Conservation (phyloP, 2,888 invertebrate genomes). For the Strigamia maritima region DNA sequence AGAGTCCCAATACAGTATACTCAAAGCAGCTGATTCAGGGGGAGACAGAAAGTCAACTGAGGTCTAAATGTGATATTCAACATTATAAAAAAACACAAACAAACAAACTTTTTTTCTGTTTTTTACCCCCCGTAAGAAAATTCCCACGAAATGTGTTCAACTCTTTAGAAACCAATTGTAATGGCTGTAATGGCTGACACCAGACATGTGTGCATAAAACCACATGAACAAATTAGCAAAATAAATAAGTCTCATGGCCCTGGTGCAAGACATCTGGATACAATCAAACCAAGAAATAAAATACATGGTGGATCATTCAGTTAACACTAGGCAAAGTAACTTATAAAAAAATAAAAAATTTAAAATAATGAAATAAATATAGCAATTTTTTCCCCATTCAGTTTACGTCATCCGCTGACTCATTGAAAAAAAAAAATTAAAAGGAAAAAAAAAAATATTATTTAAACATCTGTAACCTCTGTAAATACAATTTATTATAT, state of each 20-base stretch:
- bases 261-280: constrained; percentile 15
- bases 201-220: constrained; percentile 7
- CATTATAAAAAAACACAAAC: background rate
- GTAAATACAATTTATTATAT: background rate
- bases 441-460: background rate
- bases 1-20: constrained; percentile 19
- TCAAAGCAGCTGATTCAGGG: constrained; percentile 10
- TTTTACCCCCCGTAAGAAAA: background rate
- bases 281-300: constrained; percentile 19
- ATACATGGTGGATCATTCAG: background rate
- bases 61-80: constrained; percentile 5
- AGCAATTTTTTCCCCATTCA: background rate
- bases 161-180: background rate
- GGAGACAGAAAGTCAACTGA: background rate
- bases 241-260: constrained; percentile 8
- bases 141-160: background rate
- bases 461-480: background rate
- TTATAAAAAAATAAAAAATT: background rate
- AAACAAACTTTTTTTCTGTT: background rate
- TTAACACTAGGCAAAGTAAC: constrained; percentile 11
- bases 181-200: background rate
- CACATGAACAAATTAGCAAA: constrained; percentile 25
- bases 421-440: background rate
- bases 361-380: background rate
- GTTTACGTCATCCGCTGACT: background rate